Evolutionary conservation across 2,113 vertebrate species (phyloP).

Genomic region (Murina feae): DNA sequence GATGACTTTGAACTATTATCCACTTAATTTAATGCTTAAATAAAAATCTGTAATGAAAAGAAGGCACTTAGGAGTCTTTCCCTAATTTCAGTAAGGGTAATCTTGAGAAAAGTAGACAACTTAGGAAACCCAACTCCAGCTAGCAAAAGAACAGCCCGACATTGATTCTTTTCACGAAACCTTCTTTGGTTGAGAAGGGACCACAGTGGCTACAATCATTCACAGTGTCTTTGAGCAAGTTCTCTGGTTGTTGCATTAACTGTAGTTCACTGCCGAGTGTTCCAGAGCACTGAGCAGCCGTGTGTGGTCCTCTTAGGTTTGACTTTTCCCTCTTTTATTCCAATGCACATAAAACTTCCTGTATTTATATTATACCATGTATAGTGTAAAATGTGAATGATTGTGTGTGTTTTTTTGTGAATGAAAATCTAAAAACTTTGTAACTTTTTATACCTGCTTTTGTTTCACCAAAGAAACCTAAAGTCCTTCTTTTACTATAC

Average conservation of each 20-base stretch:
- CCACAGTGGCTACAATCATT: background rate
- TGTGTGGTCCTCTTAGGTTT: conserved; percentile 69
- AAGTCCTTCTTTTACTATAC: conserved; percentile 86
- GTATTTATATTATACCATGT: conserved; percentile 95
- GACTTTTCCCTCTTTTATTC: conserved; percentile 78
- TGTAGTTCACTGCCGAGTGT: conserved; percentile 4
- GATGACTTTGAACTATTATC: conserved; percentile 61
- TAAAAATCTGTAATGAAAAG: conserved; percentile 20
- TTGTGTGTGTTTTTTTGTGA: conserved; percentile 82
- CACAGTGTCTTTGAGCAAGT: conserved; percentile 40
- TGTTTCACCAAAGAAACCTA: conserved; percentile 95
- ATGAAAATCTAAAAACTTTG: conserved; percentile 86
- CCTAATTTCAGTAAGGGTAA: background rate
- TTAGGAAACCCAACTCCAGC: conserved; percentile 48
- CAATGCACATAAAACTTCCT: conserved; percentile 92
- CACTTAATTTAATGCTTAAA: conserved; percentile 40
- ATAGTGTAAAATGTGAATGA: conserved; percentile 96
- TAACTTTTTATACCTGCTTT: conserved; percentile 90
- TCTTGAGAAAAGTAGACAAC: conserved; percentile 24
- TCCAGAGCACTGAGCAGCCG: conserved; percentile 59
- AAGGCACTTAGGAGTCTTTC: conserved; percentile 8
- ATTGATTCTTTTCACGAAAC: conserved; percentile 62
- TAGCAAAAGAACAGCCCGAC: background rate
- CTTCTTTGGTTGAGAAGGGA: conserved; percentile 56
- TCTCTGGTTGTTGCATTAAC: conserved; percentile 43